phyloP scores from a whole-genome alignment of 2,888 invertebrate species.

The Lacanobia wlatinum region DNA sequence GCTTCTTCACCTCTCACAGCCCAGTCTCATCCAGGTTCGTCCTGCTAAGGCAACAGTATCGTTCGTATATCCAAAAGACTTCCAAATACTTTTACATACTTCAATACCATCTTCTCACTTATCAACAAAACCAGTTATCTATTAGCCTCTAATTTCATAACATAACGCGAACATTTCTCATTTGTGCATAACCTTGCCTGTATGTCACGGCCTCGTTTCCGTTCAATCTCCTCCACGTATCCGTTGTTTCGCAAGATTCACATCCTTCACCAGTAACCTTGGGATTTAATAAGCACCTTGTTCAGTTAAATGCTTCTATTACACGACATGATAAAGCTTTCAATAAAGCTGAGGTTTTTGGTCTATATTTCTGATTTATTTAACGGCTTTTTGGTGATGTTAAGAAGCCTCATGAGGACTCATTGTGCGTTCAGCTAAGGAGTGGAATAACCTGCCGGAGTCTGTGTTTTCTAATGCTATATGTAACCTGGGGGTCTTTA shows the following conservation, averaged over 20 bases:
- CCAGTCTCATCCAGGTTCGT: background rate
- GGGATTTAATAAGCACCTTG: constrained; percentile 38
- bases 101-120: background rate
- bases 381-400: background rate
- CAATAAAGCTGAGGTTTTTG: background rate
- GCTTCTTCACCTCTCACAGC: background rate
- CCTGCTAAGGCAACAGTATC: no score
- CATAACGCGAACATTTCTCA: constrained; percentile 53
- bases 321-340: constrained; percentile 28
- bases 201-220: constrained; percentile 64
- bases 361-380: background rate
- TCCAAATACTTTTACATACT: background rate
- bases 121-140: constrained; percentile 7
- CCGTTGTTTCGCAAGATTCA: constrained; percentile 58
- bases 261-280: constrained; percentile 59
- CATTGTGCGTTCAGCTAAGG: no score
- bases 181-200: constrained; percentile 60
- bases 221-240: constrained; percentile 63
- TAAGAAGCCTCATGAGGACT: background rate
- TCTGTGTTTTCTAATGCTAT: no score
- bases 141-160: constrained; percentile 36
- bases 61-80: no score
- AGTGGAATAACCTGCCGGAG: no score
- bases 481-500: no score
- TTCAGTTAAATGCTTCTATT: constrained; percentile 41